A percentile compares a stretch with the other conserved stretches of the same genome.
Conservation (phyloP, 2,797 vertebrate genomes). For the Hafferia zeledoni region DNA sequence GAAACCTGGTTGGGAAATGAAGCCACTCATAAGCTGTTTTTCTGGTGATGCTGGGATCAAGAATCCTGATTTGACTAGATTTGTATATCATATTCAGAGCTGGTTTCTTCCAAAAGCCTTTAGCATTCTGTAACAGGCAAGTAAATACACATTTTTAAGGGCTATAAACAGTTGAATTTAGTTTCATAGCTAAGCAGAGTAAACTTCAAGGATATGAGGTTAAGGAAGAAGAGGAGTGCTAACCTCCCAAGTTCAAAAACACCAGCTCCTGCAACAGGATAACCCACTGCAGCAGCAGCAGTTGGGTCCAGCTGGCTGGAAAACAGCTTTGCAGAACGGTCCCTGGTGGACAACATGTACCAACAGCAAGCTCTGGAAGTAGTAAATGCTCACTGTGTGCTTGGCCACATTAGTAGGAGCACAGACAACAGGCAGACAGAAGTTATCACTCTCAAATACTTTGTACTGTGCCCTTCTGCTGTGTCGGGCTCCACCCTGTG, state of each 20-base stretch:
- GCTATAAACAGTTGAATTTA: neutral
- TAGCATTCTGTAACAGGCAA: conserved; percentile 65
- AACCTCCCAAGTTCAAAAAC: neutral
- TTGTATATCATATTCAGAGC: conserved; percentile 80
- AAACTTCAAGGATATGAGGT: neutral
- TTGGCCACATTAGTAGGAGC: neutral
- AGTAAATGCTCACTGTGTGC: neutral
- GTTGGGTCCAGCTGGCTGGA: neutral
- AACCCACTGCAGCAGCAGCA: neutral
- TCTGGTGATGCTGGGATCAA: conserved; percentile 79
- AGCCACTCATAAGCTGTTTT: conserved; percentile 78
- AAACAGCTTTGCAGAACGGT: neutral
- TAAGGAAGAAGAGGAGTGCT: neutral
- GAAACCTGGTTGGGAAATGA: conserved; percentile 75
- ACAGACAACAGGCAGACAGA: neutral
- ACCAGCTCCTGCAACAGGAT: neutral
- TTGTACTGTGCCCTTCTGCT: neutral
- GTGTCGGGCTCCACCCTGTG: neutral
- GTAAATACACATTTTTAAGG: neutral
- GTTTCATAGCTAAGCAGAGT: neutral
- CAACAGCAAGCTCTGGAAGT: neutral
- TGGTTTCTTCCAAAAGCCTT: conserved; percentile 82
- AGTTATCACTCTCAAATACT: neutral
- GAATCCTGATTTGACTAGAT: conserved; percentile 78
- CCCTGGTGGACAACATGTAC: neutral